A percentile compares a stretch with the other conserved stretches of the same genome.
These are phyloP conservation scores for Protonemura montana DNA, from an alignment of 2,888 invertebrate species.

Conservation along the genomic window DNA sequence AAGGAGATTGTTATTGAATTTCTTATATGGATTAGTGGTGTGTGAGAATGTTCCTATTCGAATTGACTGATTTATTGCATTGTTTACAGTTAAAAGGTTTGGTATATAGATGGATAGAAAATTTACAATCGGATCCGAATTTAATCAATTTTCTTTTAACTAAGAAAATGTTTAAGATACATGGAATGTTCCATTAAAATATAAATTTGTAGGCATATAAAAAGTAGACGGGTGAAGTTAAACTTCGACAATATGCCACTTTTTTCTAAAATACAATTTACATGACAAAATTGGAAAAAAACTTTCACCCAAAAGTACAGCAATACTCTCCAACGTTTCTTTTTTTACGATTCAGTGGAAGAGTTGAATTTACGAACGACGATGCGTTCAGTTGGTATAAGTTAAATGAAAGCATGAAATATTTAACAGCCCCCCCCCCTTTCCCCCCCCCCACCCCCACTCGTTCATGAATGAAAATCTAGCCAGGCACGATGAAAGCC, in stretches of 20 bases:
- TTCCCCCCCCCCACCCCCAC: no score
- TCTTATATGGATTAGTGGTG: background rate
- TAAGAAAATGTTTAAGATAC: no score
- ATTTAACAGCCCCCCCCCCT: background rate
- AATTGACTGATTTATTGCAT: slow-evolving; percentile 13
- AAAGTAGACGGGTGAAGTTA: no score
- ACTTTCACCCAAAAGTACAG: no score
- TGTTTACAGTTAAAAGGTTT: background rate
- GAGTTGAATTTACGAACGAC: background rate
- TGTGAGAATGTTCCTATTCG: background rate
- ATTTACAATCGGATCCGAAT: background rate
- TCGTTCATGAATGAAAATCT: background rate
- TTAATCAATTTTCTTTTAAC: background rate
- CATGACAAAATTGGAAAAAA: no score
- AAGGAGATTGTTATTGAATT: background rate
- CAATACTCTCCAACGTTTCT: no score
- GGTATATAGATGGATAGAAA: background rate
- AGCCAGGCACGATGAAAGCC: background rate
- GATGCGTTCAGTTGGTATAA: background rate
- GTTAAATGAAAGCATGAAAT: background rate
- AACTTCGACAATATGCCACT: no score
- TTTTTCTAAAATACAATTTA: no score
- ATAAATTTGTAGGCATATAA: no score
- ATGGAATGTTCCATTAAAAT: no score
- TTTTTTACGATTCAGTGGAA: background rate